Evolutionary conservation across 2,888 invertebrate genomes (phyloP), one percentile per base, ranked within the genome.

Genomic region (Harmothoe impar): DNA sequence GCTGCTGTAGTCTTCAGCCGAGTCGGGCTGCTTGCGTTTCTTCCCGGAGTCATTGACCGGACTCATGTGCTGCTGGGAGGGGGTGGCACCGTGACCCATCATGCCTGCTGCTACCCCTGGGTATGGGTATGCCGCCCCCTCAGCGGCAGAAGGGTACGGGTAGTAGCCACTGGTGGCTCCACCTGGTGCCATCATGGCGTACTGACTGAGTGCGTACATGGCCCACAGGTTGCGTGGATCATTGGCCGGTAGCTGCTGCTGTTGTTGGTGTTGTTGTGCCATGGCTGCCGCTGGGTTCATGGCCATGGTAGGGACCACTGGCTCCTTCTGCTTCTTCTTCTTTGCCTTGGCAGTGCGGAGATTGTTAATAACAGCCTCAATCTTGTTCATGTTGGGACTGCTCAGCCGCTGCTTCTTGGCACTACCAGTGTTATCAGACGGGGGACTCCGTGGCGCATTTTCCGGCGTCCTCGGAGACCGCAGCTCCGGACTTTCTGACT

Each of bases 151-250:
- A n/a, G 17, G 86, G 29, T 86, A 86, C 17, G 86, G 86, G 33
- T 86, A 86, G 54, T 86, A 86, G 5, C 31, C 86, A 29, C 54
- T 20, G 12, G 86, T 23, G 25, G 54, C 31, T 7, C 25, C 54
- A 3, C 86, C 86, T 51, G 86, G 86, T 25, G 52, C 25, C 86
- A 86, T 86, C 86, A 86, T 86, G 5, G 86, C 86, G 54, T 86
- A 86, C 86, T 86, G 86, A 86, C 86, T 86, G n/a, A 86, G 86
- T 52, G 86, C 86, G 52, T 86, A 86, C 86, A 86, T 86, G 52
- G 86, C 86, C 86, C 86, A 86, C 54, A 86, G 52, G 86, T 54
- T 86, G 20, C 86, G 86, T 12, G 86, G 86, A 29, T 86, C 86
- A 29, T 29, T 86, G 17, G 52, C 17, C 17, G 86, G 29, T 1